These are phyloP conservation scores for Oreonectes daqikongensis DNA, from an alignment of 2,797 vertebrate species.

Conservation along the genomic window DNA sequence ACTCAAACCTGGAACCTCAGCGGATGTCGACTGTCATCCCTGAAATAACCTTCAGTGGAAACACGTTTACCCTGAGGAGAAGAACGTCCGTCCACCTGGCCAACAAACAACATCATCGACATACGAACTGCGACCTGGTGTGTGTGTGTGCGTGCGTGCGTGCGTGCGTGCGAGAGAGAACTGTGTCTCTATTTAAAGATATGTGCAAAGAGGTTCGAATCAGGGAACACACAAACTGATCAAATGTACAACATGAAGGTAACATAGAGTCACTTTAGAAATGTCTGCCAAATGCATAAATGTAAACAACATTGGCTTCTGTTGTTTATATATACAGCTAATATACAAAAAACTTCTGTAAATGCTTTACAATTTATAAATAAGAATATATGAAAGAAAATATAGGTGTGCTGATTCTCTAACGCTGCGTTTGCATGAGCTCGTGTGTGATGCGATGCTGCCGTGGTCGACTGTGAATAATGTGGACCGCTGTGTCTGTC, in stretches of 20 bases:
- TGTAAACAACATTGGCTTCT: no score
- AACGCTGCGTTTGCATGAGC: neutral
- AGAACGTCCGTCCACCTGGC: conserved; percentile 11
- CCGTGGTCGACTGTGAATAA: conserved; percentile 65
- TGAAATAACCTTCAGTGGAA: conserved; percentile 21
- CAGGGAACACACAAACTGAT: no score
- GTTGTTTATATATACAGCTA: no score
- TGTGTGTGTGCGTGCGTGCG: neutral
- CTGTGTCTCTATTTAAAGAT: neutral
- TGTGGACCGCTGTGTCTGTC: conserved; percentile 67
- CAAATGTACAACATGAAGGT: no score
- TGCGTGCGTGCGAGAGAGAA: neutral
- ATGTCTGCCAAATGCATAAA: no score
- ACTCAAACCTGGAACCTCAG: conserved; percentile 27
- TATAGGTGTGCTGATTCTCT: neutral
- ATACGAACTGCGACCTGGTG: neutral
- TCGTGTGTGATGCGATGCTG: conserved; percentile 61
- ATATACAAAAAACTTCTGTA: no score
- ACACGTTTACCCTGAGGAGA: conserved; percentile 12
- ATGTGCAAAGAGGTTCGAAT: no score
- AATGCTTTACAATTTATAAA: no score
- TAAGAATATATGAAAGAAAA: no score
- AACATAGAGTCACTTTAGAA: no score
- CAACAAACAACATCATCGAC: conserved; percentile 28
- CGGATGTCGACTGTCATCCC: conserved; percentile 28